Base-by-base conservation (phyloP, 2,888 invertebrate species). In the Aphelenchoides bicaudatus region DNA sequence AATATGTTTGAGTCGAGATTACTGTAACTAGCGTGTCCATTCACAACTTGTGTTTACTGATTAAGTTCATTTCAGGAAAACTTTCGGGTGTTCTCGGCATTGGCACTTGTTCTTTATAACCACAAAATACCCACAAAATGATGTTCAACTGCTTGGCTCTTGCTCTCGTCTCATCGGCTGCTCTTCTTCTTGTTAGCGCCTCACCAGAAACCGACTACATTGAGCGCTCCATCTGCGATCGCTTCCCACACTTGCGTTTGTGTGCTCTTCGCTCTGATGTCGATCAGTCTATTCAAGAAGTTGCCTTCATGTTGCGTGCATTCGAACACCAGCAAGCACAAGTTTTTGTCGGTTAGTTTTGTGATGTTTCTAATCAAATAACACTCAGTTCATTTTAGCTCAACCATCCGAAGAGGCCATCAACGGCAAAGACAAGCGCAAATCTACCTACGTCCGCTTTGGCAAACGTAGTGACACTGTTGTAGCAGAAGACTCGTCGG, bases 361-460 rank as follows among this genome's bases (percentile, higher is more conserved):
- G 10, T 6, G n/a, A 19, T 10, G 21, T 6, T 10, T 10, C n/a
- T 10, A 34, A 34, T 8, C 25, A 25, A 43, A 43, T 43, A 8
- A 19, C 10, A 43, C 6, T 19, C 43, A 43, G 10, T 8, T 43
- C 23, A 19, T 43, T 43, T 43, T 25, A 43, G 43, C 23, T n/a
- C 43, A 43, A 6, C 23, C 43, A n/a, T 25, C 23, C 23, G 43
- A 43, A 43, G 43, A 43, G 23, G 23, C n/a, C 10, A 25, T 25
- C 23, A 43, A 6, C 43, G 43, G 25, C 10, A 43, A 43, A 6
- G 23, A 49, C 21, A 49, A n/a, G 21, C 27, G 49, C n/a, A 49
- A 49, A 16, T 49, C 49, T 6, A 31, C 49, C 8, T 49, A 39
- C 34, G 49, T 49, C 39, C 49, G 49, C 30, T 49, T 49, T 39